A percentile compares a stretch with the other conserved stretches of the same genome.
Conservation (phyloP, 2,888 invertebrate genomes). For the Thymelicus acteon region DNA sequence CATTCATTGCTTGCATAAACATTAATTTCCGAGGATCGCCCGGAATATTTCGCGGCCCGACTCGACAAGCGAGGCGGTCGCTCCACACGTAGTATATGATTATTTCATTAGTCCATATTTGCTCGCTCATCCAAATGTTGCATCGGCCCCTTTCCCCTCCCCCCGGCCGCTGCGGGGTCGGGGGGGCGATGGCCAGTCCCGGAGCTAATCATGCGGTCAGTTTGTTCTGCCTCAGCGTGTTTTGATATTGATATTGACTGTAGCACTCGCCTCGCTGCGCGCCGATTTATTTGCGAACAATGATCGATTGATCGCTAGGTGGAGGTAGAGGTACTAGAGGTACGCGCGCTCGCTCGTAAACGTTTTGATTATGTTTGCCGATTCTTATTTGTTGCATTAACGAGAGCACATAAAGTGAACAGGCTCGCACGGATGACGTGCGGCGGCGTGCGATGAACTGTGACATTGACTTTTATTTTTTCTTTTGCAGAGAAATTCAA, state of each 20-base stretch:
- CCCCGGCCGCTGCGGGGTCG: slow-evolving; percentile 43
- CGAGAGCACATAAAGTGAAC: slow-evolving; percentile 55
- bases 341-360: slow-evolving; percentile 72
- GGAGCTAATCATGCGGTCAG: slow-evolving; percentile 84
- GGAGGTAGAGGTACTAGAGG: slow-evolving; percentile 63
- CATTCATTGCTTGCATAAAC: slow-evolving; percentile 26
- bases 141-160: slow-evolving; percentile 53
- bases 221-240: slow-evolving; percentile 85
- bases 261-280: slow-evolving; percentile 79
- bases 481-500: slow-evolving; percentile 91
- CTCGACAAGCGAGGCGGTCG: slow-evolving; percentile 70
- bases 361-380: slow-evolving; percentile 81
- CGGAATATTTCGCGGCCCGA: slow-evolving; percentile 59
- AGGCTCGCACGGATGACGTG: slow-evolving; percentile 33
- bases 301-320: slow-evolving; percentile 82
- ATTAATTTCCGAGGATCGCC: slow-evolving; percentile 22
- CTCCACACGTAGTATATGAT: slow-evolving; percentile 83
- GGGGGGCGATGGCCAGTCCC: slow-evolving; percentile 79
- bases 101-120: slow-evolving; percentile 84
- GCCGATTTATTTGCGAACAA: slow-evolving; percentile 84
- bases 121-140: slow-evolving; percentile 80
- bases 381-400: slow-evolving; percentile 69
- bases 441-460: slow-evolving; percentile 30
- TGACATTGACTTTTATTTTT: slow-evolving; percentile 46
- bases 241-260: slow-evolving; percentile 85